A percentile compares a stretch with the other conserved stretches of the same genome.
These are phyloP conservation scores for Phaedon cochleariae DNA, from an alignment of 2,888 invertebrate species.

Conservation along the genomic window DNA sequence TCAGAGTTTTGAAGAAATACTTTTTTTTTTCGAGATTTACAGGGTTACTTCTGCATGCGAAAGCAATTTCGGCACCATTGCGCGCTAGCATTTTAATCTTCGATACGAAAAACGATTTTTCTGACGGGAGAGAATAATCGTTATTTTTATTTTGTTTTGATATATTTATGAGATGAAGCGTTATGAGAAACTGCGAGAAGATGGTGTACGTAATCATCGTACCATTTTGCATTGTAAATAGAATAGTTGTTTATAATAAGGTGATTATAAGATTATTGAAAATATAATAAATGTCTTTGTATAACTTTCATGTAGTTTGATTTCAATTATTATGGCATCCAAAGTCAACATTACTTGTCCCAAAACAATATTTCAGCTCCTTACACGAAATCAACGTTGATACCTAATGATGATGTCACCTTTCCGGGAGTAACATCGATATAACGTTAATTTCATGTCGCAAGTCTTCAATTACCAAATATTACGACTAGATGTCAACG, in stretches of 20 bases:
- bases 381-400: no score
- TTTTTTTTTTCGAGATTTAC: not conserved
- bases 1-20: no score
- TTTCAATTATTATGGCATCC: no score
- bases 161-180: constrained; percentile 16
- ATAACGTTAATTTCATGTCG: no score
- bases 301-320: constrained; percentile 45
- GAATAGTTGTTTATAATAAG: constrained; percentile 63
- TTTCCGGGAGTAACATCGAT: no score
- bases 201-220: constrained; percentile 59
- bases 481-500: no score
- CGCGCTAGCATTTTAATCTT: not conserved
- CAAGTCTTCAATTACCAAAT: no score
- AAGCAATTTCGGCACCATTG: not conserved
- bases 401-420: no score
- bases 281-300: constrained; percentile 63
- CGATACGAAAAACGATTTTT: not conserved
- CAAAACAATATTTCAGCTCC: no score
- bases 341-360: no score
- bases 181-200: constrained; percentile 52
- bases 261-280: constrained; percentile 61
- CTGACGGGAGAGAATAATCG: not conserved
- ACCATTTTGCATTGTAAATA: constrained; percentile 62
- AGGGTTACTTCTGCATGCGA: not conserved
- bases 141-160: not conserved